Evolutionary conservation across 1,140 invertebrate genomes (phyloP), one percentile per base, ranked within the genome.

Genomic region (Bicyclus anynana): DNA sequence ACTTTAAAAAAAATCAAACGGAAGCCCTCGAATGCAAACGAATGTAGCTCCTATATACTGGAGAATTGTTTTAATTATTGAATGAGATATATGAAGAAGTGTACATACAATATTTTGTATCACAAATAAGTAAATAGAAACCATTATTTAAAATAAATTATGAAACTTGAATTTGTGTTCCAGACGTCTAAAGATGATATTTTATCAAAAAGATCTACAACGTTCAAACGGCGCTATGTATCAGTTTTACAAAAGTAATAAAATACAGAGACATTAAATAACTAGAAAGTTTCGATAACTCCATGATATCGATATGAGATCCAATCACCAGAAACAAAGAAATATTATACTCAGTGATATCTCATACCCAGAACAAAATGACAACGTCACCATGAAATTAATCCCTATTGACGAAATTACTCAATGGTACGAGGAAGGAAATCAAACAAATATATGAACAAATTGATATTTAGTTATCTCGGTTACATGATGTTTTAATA

Each of bases 281-380:
- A 46, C 46, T 23, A 35, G 56, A 59, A 51, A 52, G 49, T 59
- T 9, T 18, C 40, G 40, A 52, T 52, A 47, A 26, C 13, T 27
- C 35, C 13, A 35, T 52, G 56, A 47, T 52, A 52, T 59, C 10
- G 20, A 59, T 59, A 59, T 13, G 29, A 37, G 40, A 35, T 27
- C 42, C 49, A 52, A 59, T 52, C 56, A 37, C 27, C 38, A 59
- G 56, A 59, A 59, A 52, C 42, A 52, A 38, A 52, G 56, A 59
- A 52, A 59, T 21, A 52, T 52, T 59, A 59, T 52, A 51, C 21
- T 29, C 47, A 47, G 47, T 38, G 29, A 46, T 52, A 59, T 52
- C 50, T 20, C 50, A 26, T 59, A 47, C 44, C 44, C 20, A 20
- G 40, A 10, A 50, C 37, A 33, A 40, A 33, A 26, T 52, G 29